Evolutionary conservation across 2,888 invertebrate species (phyloP), one percentile per base, ranked within the genome.

Genomic region (Cephus runcator): DNA sequence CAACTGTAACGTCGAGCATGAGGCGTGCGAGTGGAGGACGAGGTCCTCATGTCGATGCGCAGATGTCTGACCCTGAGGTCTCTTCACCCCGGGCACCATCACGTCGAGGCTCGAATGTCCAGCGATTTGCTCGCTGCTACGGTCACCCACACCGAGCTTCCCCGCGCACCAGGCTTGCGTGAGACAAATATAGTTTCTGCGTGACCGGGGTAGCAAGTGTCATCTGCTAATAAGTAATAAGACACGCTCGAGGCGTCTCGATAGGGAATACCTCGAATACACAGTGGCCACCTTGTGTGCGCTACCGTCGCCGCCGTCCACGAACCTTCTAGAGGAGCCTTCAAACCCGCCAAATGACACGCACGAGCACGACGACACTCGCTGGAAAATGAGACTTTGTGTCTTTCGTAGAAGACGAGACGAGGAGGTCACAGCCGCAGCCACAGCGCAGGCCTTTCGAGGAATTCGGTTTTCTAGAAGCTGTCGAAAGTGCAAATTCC

Each of bases 111-210:
- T 77, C 74, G 77, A 73, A 81, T 80, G 80, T 76, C 78, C 81
- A 56, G 68, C 69, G 81, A 79, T 76, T 81, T 76, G 78, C 76
- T 78, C 80, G 76, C 75, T 78, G 77, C 76, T 82, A 82, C 73
- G 75, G 76, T 75, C 76, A 56, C 76, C 78, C 78, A 75, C 75
- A 68, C 71, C 69, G 56, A 73, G 74, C 73, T 69, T 71, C 69
- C 35, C 69, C 77, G 75, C 77, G 77, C 74, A 73, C 76, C 69
- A 34, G 56, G 40, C 78, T 69, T 78, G 81, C 79, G 81, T 83
- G 85, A 88, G 86, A 87, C 88, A 87, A 90, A 90, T 89, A 89
- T 89, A 89, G 88, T 90, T 89, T 88, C 87, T 89, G 87, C 90
- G 90, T 90, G 90, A 90, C 87, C 85, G 74, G 89, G 85, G 87